phyloP scores from a whole-genome alignment of 2,797 vertebrate genomes.

The Myoxocephalus aenaeus region DNA sequence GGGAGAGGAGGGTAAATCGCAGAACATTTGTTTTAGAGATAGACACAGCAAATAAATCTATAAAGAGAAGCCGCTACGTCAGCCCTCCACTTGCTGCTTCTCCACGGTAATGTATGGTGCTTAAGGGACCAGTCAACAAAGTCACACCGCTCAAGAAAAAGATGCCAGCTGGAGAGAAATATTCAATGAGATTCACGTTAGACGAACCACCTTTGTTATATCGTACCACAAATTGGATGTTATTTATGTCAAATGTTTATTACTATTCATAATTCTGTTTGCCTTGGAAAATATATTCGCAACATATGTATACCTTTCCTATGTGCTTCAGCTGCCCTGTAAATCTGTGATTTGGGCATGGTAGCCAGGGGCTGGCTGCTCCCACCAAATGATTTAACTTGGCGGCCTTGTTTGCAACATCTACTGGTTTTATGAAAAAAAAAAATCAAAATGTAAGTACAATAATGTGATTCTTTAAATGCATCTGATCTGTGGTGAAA shows the following conservation, averaged over 20 bases:
- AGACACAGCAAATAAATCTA: slow-evolving; percentile 65
- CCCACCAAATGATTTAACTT: neutral
- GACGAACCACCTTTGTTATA: slow-evolving; percentile 3
- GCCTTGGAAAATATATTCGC: neutral
- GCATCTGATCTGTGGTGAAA: slow-evolving; percentile 13
- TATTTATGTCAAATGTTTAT: neutral
- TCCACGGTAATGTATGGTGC: slow-evolving; percentile 48
- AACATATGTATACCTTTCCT: neutral
- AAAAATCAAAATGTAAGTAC: neutral
- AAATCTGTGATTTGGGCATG: slow-evolving; percentile 5
- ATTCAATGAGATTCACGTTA: slow-evolving; percentile 7
- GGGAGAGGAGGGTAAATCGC: slow-evolving; percentile 45
- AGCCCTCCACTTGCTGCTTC: slow-evolving; percentile 49
- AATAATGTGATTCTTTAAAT: slow-evolving; percentile 7
- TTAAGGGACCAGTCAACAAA: slow-evolving; percentile 67
- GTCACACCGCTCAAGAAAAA: slow-evolving; percentile 43
- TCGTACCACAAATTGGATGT: neutral
- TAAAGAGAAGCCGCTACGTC: slow-evolving; percentile 58
- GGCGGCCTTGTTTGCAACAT: neutral
- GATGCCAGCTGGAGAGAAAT: slow-evolving; percentile 22
- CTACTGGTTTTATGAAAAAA: neutral
- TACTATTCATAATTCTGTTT: neutral
- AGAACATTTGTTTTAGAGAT: slow-evolving; percentile 67
- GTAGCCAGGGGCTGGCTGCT: neutral
- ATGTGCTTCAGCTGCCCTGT: neutral